A percentile compares a stretch with the other conserved stretches of the same genome.
These are phyloP conservation scores for Drosophila mulleri DNA, from an alignment of 2,888 invertebrate genomes.

Conservation along the genomic window DNA sequence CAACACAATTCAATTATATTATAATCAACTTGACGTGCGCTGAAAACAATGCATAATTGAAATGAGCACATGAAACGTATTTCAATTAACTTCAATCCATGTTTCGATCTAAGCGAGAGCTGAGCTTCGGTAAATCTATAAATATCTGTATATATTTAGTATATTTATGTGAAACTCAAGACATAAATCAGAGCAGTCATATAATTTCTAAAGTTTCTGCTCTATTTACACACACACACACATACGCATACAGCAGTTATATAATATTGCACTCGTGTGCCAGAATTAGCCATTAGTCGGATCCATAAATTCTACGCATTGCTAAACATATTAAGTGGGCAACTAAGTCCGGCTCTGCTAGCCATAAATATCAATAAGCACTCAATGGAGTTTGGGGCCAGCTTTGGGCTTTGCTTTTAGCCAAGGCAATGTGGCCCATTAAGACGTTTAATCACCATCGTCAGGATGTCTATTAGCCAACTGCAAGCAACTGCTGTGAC, in stretches of 20 bases:
- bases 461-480: slow-evolving; percentile 34
- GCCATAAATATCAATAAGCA: slow-evolving; percentile 73
- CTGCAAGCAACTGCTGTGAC: slow-evolving; percentile 47
- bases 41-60: slow-evolving; percentile 42
- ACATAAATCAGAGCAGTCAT: not conserved
- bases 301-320: slow-evolving; percentile 51
- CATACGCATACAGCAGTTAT: not conserved
- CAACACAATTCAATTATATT: slow-evolving; percentile 52
- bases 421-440: slow-evolving; percentile 41
- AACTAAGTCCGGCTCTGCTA: slow-evolving; percentile 25
- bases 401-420: slow-evolving; percentile 31
- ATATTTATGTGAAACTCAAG: not conserved
- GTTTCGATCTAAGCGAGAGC: not conserved
- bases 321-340: slow-evolving; percentile 56
- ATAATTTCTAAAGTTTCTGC: slow-evolving; percentile 3
- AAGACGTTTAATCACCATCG: slow-evolving; percentile 61
- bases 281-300: slow-evolving; percentile 52
- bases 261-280: not conserved
- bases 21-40: slow-evolving; percentile 40
- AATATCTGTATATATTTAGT: not conserved
- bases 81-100: slow-evolving; percentile 7
- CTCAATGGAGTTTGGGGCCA: slow-evolving; percentile 53
- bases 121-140: not conserved
- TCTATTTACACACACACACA: no score
- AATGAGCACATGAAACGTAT: slow-evolving; percentile 30